These are phyloP conservation scores for Pteronotus mesoamericanus DNA, from an alignment of 2,797 vertebrate genomes.

Conservation along the genomic window DNA sequence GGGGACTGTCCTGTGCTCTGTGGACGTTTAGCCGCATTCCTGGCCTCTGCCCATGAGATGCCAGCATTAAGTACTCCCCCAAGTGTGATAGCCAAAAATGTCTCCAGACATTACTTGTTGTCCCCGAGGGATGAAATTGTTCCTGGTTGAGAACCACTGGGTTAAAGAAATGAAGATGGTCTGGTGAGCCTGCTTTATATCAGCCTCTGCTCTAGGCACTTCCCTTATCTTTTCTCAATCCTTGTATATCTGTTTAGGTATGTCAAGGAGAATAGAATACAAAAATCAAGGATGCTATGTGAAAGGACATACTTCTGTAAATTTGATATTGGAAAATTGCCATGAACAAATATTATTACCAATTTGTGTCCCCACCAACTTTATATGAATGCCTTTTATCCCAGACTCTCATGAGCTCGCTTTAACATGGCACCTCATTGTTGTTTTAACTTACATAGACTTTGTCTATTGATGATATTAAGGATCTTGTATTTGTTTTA, in stretches of 20 bases:
- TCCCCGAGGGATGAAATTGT: neutral
- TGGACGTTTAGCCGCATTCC: neutral
- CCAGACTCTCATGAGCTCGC: neutral
- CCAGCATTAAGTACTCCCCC: neutral
- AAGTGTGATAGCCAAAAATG: neutral
- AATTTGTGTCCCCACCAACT: neutral
- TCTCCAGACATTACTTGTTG: neutral
- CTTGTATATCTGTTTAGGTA: neutral
- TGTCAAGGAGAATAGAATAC: neutral
- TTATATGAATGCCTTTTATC: neutral
- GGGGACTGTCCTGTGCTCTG: rapidly evolving
- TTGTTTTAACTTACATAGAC: neutral
- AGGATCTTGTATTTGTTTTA: neutral
- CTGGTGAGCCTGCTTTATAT: neutral
- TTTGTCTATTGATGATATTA: neutral
- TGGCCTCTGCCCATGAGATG: neutral
- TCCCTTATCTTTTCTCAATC: neutral
- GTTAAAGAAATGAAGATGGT: neutral
- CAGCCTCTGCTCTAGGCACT: neutral
- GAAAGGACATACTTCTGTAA: neutral
- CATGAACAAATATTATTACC: neutral
- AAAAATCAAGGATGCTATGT: neutral
- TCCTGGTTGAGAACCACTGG: neutral
- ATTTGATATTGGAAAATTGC: neutral
- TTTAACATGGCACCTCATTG: neutral